A percentile compares a stretch with the other conserved stretches of the same genome.
Conservation (phyloP, 2,888 invertebrate species). For the Lithophane socia region DNA sequence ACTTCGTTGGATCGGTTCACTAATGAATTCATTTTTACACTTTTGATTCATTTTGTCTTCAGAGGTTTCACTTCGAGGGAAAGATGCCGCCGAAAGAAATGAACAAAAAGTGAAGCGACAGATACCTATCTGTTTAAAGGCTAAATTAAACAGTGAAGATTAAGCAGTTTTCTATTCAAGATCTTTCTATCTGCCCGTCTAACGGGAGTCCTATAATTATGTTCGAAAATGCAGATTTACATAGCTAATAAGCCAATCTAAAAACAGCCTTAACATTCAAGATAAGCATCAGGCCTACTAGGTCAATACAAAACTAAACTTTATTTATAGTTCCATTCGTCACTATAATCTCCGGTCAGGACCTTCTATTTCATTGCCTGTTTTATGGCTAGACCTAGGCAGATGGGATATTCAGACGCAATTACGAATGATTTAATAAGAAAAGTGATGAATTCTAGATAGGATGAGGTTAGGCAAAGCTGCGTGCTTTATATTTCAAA, state of each 20-base stretch:
- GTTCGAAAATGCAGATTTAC: slow-evolving; percentile 1
- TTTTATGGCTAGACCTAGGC: slow-evolving; percentile 27
- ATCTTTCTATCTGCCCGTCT: neutral
- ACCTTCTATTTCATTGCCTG: slow-evolving; percentile 12
- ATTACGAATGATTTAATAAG: slow-evolving; percentile 9
- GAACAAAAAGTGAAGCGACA: neutral
- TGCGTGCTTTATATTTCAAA: neutral
- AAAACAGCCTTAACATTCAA: slow-evolving; percentile 41
- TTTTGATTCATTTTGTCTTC: neutral
- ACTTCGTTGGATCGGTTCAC: neutral
- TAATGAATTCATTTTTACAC: neutral
- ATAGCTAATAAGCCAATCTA: slow-evolving; percentile 30
- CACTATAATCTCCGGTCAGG: slow-evolving; percentile 29
- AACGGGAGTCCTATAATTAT: neutral
- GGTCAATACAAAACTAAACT: slow-evolving; percentile 1
- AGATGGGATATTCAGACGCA: neutral
- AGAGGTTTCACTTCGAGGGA: neutral
- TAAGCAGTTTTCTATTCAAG: too few relatives aligned
- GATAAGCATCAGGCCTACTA: slow-evolving; percentile 29
- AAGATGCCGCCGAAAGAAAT: neutral
- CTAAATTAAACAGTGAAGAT: neutral
- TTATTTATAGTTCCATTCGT: slow-evolving; percentile 22
- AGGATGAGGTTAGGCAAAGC: slow-evolving; percentile 13
- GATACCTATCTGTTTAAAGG: neutral
- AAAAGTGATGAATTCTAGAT: slow-evolving; percentile 21